phyloP scores from a whole-genome alignment of 2,888 invertebrate genomes.

The Alitta virens region DNA sequence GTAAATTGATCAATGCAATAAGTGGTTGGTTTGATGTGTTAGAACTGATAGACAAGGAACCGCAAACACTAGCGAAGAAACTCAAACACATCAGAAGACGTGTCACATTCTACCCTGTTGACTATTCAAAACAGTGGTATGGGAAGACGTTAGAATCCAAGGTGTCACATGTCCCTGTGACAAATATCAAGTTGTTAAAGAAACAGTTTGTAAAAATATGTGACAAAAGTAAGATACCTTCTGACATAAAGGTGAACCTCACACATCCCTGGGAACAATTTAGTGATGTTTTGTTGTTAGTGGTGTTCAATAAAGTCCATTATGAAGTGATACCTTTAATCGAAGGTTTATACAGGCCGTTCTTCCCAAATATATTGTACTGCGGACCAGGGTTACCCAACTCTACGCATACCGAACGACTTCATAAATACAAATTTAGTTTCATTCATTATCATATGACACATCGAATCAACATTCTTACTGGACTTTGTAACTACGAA shows the following conservation, averaged over 20 bases:
- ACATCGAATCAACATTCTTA: constrained; percentile 14
- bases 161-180: neutral
- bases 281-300: constrained; percentile 21
- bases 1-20: too few relatives aligned
- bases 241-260: constrained; percentile 12
- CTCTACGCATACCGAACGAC: neutral
- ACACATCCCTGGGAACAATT: constrained; percentile 18
- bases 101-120: too few relatives aligned
- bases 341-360: constrained; percentile 28
- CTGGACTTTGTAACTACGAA: constrained; percentile 28
- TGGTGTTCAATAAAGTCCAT: constrained; percentile 26
- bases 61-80: too few relatives aligned
- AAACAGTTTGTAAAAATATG: neutral
- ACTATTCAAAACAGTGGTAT: too few relatives aligned
- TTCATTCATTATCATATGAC: constrained; percentile 23
- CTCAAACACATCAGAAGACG: too few relatives aligned
- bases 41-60: too few relatives aligned
- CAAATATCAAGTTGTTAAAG: neutral
- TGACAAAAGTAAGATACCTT: neutral
- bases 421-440: constrained; percentile 15
- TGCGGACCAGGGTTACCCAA: constrained; percentile 28
- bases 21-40: too few relatives aligned
- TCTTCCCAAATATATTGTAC: constrained; percentile 29
- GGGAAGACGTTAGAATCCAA: too few relatives aligned
- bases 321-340: constrained; percentile 29